These are phyloP conservation scores for Aelia acuminata DNA, from an alignment of 2,888 invertebrate genomes.

Conservation along the genomic window DNA sequence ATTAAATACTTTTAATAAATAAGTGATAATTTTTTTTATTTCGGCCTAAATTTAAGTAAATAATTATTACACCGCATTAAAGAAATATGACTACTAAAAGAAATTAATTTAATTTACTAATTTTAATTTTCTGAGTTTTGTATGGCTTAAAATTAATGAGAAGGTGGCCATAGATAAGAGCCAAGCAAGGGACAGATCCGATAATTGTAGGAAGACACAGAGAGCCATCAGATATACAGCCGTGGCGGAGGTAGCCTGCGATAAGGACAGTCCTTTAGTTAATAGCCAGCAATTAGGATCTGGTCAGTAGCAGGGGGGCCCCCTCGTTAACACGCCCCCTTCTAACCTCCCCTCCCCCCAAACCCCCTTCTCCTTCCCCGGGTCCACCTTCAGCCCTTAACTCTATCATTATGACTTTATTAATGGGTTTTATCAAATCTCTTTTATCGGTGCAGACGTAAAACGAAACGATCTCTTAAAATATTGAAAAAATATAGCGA, in stretches of 20 bases:
- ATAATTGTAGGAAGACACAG: conserved; percentile 30
- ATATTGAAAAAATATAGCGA: neutral
- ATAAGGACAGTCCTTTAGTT: conserved; percentile 41
- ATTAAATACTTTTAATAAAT: no score
- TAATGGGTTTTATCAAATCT: neutral
- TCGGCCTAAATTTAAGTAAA: no score
- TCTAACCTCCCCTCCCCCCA: no score
- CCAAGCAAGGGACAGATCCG: neutral
- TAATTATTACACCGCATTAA: no score
- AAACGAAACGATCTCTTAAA: neutral
- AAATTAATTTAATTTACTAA: no score
- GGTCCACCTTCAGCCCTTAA: neutral
- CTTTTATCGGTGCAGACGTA: neutral
- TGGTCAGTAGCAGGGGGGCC: neutral
- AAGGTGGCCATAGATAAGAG: neutral
- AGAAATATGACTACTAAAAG: no score
- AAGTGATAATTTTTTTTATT: neutral
- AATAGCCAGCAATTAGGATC: conserved; percentile 39
- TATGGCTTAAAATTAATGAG: no score
- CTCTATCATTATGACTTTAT: neutral
- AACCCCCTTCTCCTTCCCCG: neutral
- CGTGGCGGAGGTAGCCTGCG: neutral
- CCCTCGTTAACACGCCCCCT: neutral
- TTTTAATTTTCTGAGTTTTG: no score
- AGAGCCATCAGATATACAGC: conserved; percentile 4